These are phyloP conservation scores for Rhadina sibilatrix DNA, from an alignment of 2,113 vertebrate species.

Conservation along the genomic window DNA sequence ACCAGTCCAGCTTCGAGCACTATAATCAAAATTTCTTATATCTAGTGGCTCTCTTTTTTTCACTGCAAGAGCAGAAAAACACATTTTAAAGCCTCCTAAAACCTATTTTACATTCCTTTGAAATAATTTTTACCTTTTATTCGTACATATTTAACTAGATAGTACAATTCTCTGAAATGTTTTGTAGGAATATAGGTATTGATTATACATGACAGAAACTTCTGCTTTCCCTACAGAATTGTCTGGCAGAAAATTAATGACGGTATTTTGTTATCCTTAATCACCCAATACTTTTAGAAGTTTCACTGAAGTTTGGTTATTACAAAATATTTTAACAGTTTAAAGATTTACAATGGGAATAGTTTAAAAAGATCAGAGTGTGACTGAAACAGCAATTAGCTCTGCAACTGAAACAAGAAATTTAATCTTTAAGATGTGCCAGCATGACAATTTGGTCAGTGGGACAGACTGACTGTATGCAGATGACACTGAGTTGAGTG, in stretches of 20 bases:
- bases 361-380: background rate
- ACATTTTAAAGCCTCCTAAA: background rate
- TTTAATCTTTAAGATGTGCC: background rate
- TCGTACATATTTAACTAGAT: background rate
- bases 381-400: background rate
- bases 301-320: background rate
- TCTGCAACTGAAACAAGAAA: background rate
- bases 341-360: background rate
- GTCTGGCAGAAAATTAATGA: background rate
- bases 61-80: slow-evolving; percentile 43
- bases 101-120: background rate
- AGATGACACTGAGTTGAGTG: rapidly evolving
- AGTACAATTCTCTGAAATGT: background rate
- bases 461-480: background rate
- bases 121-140: background rate
- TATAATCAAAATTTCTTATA: slow-evolving; percentile 95
- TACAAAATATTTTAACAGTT: background rate
- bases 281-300: background rate
- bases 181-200: background rate
- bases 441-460: background rate
- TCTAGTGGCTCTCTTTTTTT: slow-evolving; percentile 90
- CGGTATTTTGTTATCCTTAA: background rate
- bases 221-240: background rate
- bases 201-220: background rate
- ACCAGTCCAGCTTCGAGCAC: slow-evolving; percentile 95